phyloP scores from a whole-genome alignment of 2,888 invertebrate species.

The Macrostomum cliftonense region DNA sequence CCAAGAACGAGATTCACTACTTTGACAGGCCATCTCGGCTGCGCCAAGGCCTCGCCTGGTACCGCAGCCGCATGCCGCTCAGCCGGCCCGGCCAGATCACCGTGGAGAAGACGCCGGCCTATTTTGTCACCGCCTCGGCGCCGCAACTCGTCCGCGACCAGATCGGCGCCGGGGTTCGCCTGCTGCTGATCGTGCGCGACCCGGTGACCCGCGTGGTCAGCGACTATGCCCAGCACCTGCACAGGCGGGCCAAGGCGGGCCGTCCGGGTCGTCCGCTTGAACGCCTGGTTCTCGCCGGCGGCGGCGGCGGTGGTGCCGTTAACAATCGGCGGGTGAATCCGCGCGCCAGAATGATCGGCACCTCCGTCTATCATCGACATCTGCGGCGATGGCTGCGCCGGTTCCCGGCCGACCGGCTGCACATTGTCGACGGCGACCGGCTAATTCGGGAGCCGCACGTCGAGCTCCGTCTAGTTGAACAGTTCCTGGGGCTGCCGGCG shows the following conservation, averaged over 20 bases:
- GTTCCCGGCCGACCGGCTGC: constrained; percentile 71
- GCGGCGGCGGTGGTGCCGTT: too few relatives aligned
- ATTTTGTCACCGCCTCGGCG: constrained; percentile 83
- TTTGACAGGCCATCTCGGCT: constrained; percentile 71
- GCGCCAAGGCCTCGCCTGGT: constrained; percentile 77
- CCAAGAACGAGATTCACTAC: constrained; percentile 83
- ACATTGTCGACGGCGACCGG: constrained; percentile 56
- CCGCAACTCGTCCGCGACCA: constrained; percentile 51
- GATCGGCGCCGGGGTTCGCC: constrained; percentile 17
- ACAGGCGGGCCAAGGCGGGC: constrained; percentile 21
- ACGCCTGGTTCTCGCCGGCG: not conserved
- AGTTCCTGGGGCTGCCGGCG: constrained; percentile 24
- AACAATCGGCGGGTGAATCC: not conserved
- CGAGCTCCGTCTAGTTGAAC: constrained; percentile 26
- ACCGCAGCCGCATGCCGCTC: constrained; percentile 65
- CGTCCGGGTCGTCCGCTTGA: not conserved
- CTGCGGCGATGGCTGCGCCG: constrained; percentile 74
- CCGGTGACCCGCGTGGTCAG: constrained; percentile 86
- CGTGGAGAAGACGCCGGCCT: constrained; percentile 90
- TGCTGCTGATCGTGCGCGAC: constrained; percentile 78
- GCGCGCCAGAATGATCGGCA: constrained; percentile 13
- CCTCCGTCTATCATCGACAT: constrained; percentile 75
- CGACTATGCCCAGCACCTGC: constrained; percentile 78
- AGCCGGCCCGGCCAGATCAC: constrained; percentile 57
- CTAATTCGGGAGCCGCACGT: constrained; percentile 26